Evolutionary conservation across 2,888 invertebrate genomes (phyloP), one percentile per base, ranked within the genome.

Genomic region (Xiphydria camelus): DNA sequence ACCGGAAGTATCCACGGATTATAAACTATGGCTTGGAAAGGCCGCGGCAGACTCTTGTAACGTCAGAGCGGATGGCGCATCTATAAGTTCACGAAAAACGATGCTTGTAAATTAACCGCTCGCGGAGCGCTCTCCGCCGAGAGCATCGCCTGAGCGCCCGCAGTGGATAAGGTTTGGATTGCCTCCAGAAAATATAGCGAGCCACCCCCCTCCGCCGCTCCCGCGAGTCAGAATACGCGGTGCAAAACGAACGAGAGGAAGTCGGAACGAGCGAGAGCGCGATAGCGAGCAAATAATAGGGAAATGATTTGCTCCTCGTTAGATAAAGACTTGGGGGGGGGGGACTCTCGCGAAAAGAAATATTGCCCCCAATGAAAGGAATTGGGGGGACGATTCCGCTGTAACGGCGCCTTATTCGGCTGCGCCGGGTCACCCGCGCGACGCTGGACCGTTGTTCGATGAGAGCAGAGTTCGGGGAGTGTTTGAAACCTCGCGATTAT

Each of bases 241-340:
- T 49, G 60, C 53, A 62, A 61, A 66, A 68, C 59, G 67, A 68
- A 63, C 54, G 55, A 59, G 62, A 64, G 62, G 59, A 62, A 57
- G 26, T 45, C 48, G 35, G 53, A 51, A 59, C 57, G 48, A 62
- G 60, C 55, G 55, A 58, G 61, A 62, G 57, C 49, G 64, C 66
- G 73, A 73, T 73, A 73, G 71, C 70, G 69, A 72, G 72, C 69
- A 73, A 74, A 74, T 75, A 74, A 75, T 74, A 74, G 74, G 73
- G 74, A 75, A 75, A 75, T 75, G 73, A 75, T 75, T 74, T 73
- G 73, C 73, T 75, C 71, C 73, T 73, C 73, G 74, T 73, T 73
- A 73, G 73, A 75, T 74, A 74, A 75, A 75, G 73, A 66, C 65
- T 44, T 38, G 43, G 43, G 43, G 43, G 43, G 37, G n/a, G n/a